Conservation (phyloP, 2,888 invertebrate species). For the Monochamus alternatus region DNA sequence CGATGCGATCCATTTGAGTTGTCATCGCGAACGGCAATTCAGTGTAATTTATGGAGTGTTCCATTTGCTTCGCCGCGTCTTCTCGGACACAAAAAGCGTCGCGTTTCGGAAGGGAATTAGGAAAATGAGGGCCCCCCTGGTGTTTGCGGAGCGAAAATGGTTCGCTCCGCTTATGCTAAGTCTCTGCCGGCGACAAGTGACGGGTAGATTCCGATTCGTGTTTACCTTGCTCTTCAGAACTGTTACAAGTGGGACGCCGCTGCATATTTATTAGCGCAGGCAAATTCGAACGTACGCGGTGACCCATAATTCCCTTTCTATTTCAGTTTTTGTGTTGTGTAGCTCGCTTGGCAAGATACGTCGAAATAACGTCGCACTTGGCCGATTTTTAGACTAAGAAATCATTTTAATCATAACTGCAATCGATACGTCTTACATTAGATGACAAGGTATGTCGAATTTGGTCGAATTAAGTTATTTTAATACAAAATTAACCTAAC, state of each 20-base stretch:
- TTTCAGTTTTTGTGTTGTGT: too few relatives aligned
- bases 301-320: too few relatives aligned
- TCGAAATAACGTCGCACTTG: too few relatives aligned
- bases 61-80: constrained; percentile 44
- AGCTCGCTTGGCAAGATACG: too few relatives aligned
- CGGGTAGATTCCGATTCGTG: constrained; percentile 51
- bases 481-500: too few relatives aligned
- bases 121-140: constrained; percentile 31
- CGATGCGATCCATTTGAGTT: constrained; percentile 60
- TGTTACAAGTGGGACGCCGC: constrained; percentile 17
- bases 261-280: constrained; percentile 13
- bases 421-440: too few relatives aligned
- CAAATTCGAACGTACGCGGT: neutral
- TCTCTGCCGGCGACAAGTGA: constrained; percentile 58
- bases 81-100: constrained; percentile 3
- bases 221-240: constrained; percentile 53
- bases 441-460: too few relatives aligned
- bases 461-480: too few relatives aligned
- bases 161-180: constrained; percentile 51
- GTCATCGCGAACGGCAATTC: constrained; percentile 59
- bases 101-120: constrained; percentile 44
- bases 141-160: constrained; percentile 51
- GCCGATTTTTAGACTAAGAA: too few relatives aligned
- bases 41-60: constrained; percentile 61
- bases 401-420: too few relatives aligned